Base-by-base conservation (phyloP, 2,888 invertebrate genomes). In the Lycia hirtaria region DNA sequence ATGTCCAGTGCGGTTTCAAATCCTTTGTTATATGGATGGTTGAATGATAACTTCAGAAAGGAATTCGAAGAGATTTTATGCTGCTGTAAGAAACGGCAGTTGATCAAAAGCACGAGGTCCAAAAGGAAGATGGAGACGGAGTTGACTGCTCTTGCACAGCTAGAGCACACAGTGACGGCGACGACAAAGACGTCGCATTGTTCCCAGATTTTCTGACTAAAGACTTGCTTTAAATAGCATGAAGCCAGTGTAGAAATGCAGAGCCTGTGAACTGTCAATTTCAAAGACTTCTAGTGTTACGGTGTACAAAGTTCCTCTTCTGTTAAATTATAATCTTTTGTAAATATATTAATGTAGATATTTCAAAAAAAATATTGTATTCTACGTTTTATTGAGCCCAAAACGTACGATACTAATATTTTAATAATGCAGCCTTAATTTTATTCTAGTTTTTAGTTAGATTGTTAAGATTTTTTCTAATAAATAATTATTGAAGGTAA, bases 1-100 rank as follows among this genome's bases (percentile, higher is more conserved):
- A 97, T 98, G 95, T 96, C 96, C 7, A 97, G 97, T 47, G 97
- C 98, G 1, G 98, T 97, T 69, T 96, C 97, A 22, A 98, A 98
- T 83, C 98, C 98, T 0, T 91, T 98, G 17, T 93, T 98, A 1
- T 98, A 98, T 84, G 98, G 98, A 7, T 97, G 97, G 95, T 92
- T 98, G 69, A 98, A 98, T 82, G 98, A 98, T 71, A 98, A 98
- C 86, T 98, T 98, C 88, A 93, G 96, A 74, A 97, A 96, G 81
- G 98, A 98, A 84, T 98, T 98, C 80, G 94, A 95, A 69, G 96
- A 96, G 82, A 95, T 96, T 72, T 83, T 96, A 68, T 95, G 95
- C 78, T 93, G 94, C 75, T 88, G 93, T 50, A 88, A 83, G 47
- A 87, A 86, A 44, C 79, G 85, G 7, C 81, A 84, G 56, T 64